phyloP scores from a whole-genome alignment of 2,888 invertebrate genomes.

The Eustalomyia histrio region DNA sequence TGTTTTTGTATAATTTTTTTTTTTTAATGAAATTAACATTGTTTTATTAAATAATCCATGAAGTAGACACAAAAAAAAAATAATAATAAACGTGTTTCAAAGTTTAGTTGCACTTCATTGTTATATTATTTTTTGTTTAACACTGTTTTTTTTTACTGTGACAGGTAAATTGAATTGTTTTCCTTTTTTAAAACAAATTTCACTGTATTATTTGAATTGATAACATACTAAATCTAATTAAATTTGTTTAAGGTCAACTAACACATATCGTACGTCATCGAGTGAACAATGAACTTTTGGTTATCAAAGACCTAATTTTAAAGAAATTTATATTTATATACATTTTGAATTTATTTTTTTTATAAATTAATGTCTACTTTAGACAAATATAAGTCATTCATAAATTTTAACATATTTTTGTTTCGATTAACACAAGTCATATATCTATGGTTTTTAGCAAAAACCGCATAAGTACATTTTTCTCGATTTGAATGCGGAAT shows the following conservation, averaged over 20 bases:
- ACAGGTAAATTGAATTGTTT: constrained; percentile 10
- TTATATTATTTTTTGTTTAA: background rate
- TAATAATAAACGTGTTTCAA: constrained; percentile 41
- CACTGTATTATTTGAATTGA: background rate
- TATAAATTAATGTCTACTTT: constrained; percentile 5
- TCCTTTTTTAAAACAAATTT: background rate
- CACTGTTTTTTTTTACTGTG: background rate
- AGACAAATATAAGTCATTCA: constrained; percentile 29
- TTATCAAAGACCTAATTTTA: constrained; percentile 3
- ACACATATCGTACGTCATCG: background rate
- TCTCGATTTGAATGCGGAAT: no score
- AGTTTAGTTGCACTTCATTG: constrained; percentile 30
- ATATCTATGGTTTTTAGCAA: no score
- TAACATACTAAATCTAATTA: constrained; percentile 11
- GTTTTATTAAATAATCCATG: constrained; percentile 34
- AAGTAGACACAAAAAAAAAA: constrained; percentile 40
- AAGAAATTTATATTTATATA: background rate
- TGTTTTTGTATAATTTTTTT: constrained; percentile 23
- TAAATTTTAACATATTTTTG: constrained; percentile 27
- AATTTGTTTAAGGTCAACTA: constrained; percentile 38
- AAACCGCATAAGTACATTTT: no score
- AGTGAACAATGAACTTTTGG: background rate
- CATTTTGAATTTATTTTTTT: constrained; percentile 13
- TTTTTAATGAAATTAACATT: constrained; percentile 58
- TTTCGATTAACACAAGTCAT: background rate